These are phyloP conservation scores for Austrofundulus limnaeus DNA, from an alignment of 2,113 vertebrate genomes.

Conservation along the genomic window DNA sequence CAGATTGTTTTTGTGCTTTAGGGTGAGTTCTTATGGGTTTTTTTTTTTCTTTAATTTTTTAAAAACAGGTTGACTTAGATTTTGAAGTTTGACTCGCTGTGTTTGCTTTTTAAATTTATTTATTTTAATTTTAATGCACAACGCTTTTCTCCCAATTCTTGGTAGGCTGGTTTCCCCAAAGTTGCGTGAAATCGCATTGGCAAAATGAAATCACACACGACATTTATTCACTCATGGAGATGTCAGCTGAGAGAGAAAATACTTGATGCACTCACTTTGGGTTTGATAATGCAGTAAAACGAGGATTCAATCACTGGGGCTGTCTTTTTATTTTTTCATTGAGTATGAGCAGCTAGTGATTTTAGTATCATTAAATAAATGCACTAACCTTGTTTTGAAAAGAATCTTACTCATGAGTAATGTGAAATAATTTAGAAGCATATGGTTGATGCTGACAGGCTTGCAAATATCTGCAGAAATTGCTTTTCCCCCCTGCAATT, in stretches of 20 bases:
- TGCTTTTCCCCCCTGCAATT: slow-evolving; percentile 36
- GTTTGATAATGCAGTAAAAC: slow-evolving; percentile 77
- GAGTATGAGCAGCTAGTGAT: slow-evolving; percentile 81
- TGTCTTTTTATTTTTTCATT: slow-evolving; percentile 61
- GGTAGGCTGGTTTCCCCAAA: slow-evolving; percentile 78
- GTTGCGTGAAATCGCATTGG: slow-evolving; percentile 79
- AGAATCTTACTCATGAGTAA: slow-evolving; percentile 74
- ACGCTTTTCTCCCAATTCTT: slow-evolving; percentile 75
- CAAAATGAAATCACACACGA: slow-evolving; percentile 76
- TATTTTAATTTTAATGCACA: slow-evolving; percentile 78
- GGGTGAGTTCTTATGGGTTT: slow-evolving; percentile 63
- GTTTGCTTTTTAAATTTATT: slow-evolving; percentile 76
- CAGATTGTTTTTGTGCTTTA: slow-evolving; percentile 72
- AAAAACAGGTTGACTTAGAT: slow-evolving; percentile 69
- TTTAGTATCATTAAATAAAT: slow-evolving; percentile 80
- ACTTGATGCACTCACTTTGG: slow-evolving; percentile 79
- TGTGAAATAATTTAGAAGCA: slow-evolving; percentile 80
- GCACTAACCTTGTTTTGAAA: slow-evolving; percentile 80
- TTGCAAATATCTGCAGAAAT: slow-evolving; percentile 74
- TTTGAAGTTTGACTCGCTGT: slow-evolving; percentile 78
- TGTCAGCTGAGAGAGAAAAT: slow-evolving; percentile 71
- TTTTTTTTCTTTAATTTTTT: slow-evolving; percentile 7
- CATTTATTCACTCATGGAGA: slow-evolving; percentile 71
- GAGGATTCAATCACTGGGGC: slow-evolving; percentile 79
- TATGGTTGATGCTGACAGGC: slow-evolving; percentile 78